A percentile compares a stretch with the other conserved stretches of the same genome.
Evolutionary conservation across 2,797 vertebrate genomes (phyloP).

Genomic region (Chrysocyon brachyurus): DNA sequence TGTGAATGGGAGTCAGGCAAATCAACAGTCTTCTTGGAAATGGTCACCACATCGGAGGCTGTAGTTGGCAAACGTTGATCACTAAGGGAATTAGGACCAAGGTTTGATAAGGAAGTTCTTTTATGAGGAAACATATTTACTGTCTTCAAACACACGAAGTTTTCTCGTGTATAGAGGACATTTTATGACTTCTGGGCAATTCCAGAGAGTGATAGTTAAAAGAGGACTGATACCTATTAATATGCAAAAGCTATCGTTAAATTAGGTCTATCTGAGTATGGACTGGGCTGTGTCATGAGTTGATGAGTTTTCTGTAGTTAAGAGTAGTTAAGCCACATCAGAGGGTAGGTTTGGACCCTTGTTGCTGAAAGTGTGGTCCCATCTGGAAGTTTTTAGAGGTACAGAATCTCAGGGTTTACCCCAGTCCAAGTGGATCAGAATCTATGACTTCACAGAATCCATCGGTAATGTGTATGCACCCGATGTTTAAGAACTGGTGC

Average conservation of each 20-base stretch:
- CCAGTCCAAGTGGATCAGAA: not conserved
- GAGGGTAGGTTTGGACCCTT: not conserved
- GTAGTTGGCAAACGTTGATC: not conserved
- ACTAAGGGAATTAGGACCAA: not conserved
- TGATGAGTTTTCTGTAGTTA: not conserved
- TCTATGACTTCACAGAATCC: not conserved
- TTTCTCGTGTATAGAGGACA: not conserved
- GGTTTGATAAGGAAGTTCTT: not conserved
- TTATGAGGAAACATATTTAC: not conserved
- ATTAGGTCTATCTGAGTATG: conserved; percentile 8
- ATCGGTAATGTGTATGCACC: not conserved
- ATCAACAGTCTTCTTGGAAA: conserved; percentile 44
- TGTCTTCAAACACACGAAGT: conserved; percentile 11
- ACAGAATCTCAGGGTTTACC: not conserved
- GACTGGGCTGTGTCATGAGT: not conserved
- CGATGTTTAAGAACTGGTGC: not conserved
- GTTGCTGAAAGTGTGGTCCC: not conserved
- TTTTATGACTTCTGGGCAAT: conserved; percentile 5
- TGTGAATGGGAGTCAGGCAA: not conserved
- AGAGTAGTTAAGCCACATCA: not conserved
- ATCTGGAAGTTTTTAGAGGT: not conserved
- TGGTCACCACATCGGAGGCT: not conserved
- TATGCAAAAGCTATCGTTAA: not conserved
- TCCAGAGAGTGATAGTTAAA: conserved; percentile 11
- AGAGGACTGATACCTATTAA: not conserved